A percentile compares a stretch with the other conserved stretches of the same genome.
Evolutionary conservation across 2,113 vertebrate genomes (phyloP).

Genomic region (Brachirus orientalis): DNA sequence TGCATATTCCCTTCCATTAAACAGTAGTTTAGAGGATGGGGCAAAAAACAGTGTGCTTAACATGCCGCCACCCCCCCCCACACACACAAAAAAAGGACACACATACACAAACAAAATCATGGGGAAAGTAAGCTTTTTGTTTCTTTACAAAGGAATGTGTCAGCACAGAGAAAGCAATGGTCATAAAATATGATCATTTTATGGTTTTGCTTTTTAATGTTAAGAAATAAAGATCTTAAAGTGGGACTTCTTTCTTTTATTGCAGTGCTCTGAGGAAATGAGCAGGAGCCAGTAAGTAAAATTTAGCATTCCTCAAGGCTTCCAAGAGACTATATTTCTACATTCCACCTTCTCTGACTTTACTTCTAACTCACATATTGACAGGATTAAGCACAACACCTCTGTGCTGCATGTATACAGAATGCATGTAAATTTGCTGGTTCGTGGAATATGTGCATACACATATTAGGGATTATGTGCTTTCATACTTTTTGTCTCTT

Average conservation of each 20-base stretch:
- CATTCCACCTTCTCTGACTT: constrained; percentile 19
- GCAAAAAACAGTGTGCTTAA: background rate
- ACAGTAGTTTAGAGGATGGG: background rate
- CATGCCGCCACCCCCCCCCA: too few relatives aligned
- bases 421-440: background rate
- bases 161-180: constrained; percentile 2
- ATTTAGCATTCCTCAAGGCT: constrained; percentile 35
- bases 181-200: constrained; percentile 26
- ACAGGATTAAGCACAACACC: background rate
- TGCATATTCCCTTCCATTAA: background rate
- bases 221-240: constrained; percentile 29
- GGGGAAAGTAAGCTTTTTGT: constrained; percentile 1
- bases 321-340: constrained; percentile 32
- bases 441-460: background rate
- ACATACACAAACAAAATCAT: constrained; percentile 1
- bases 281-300: constrained; percentile 14
- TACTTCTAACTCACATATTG: constrained; percentile 19
- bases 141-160: constrained; percentile 12
- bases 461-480: background rate
- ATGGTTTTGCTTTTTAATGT: constrained; percentile 15
- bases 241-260: constrained; percentile 3
- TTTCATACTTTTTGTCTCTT: background rate
- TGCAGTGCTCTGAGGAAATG: constrained; percentile 14
- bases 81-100: too few relatives aligned
- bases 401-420: too few relatives aligned